Evolutionary conservation across 2,888 invertebrate genomes (phyloP).

Genomic region (Rotaria sp.): DNA sequence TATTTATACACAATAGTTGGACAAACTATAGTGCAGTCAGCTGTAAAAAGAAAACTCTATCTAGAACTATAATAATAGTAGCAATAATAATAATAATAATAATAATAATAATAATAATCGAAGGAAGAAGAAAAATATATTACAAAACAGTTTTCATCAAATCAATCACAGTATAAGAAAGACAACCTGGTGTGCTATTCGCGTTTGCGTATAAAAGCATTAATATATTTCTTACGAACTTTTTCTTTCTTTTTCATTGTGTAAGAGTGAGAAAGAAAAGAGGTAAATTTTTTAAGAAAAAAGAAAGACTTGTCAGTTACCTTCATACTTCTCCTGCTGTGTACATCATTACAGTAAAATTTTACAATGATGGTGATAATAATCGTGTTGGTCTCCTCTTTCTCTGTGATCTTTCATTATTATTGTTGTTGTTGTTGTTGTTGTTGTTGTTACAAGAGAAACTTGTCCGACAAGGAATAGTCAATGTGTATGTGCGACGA

Average conservation of each 20-base stretch:
- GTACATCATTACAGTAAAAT: neutral
- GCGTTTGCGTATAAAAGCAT: neutral
- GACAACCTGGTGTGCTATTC: neutral
- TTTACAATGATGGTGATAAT: neutral
- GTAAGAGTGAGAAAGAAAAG: neutral
- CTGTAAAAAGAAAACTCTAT: neutral
- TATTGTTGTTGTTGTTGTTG: constrained; percentile 14
- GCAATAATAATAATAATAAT: neutral
- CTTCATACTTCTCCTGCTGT: neutral
- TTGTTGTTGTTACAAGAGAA: neutral
- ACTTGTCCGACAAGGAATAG: neutral
- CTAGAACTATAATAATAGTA: neutral
- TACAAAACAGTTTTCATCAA: neutral
- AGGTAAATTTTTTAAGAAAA: neutral
- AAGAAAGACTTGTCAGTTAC: neutral
- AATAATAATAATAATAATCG: neutral
- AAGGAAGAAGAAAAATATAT: neutral
- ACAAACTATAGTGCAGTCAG: neutral
- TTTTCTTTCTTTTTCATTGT: neutral
- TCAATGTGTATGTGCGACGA: neutral
- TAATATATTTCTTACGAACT: neutral
- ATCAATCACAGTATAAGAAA: neutral
- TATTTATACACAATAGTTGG: neutral
- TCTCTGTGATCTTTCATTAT: neutral
- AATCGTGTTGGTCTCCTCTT: neutral